Base-by-base conservation (phyloP, 2,113 vertebrate genomes). In the Phoenicopterus ruber region DNA sequence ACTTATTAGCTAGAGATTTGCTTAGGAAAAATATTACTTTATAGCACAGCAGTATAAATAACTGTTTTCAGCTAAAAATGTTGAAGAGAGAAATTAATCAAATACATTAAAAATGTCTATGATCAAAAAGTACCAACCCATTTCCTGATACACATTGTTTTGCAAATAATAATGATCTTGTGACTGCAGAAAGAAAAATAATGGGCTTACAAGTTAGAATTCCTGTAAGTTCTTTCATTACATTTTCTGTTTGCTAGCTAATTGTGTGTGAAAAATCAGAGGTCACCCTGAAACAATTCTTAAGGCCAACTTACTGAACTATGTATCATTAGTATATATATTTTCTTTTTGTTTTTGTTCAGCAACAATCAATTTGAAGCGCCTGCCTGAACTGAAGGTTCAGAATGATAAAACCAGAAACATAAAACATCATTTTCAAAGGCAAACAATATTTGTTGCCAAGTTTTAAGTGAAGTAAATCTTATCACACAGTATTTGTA, bases 181-280 rank as follows among this genome's bases (percentile, higher is more conserved):
- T 69, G 36, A 77, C n/a, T 36, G 54, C 46, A 85, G 58, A 84
- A 46, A 87, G 61, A 86, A 95, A 92, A 94, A 97, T 62, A 97
- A 93, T 91, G n/a, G 54, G 49, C 26, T 91, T 80, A 61, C 83
- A 87, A 89, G 58, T 86, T 89, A 44, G 18, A 89, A 65, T 76
- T 94, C 44, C 49, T 93, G 32, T 49, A 87, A 72, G 11, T 58
- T 77, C 15, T 72, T 95, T 82, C 73, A 82, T 94, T 93, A 46
- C 6, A 25, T 87, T 93, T 97, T 89, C 61, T 79, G 19, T 89
- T 94, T 93, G 34, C 49, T 69, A 62, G 52, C 46, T 96, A 96
- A 95, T 70, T 93, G 62, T 62, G 78, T 91, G 81, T 90, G 74
- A 93, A 96, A 94, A 92, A 92, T 84, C 72, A 73, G 42, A 95